These are phyloP conservation scores for Meghimatium bilineatum DNA, from an alignment of 2,888 invertebrate species.

Conservation along the genomic window DNA sequence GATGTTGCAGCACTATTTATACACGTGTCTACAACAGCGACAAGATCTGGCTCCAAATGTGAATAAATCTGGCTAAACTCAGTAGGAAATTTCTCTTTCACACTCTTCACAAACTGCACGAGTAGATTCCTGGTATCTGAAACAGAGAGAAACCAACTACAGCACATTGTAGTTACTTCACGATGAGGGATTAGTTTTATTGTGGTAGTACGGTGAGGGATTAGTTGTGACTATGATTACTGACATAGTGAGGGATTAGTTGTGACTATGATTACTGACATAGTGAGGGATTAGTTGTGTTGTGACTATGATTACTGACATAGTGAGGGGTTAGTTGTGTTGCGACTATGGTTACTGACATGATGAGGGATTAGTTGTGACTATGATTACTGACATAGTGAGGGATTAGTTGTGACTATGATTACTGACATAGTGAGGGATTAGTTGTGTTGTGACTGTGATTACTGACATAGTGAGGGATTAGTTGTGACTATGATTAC, in stretches of 20 bases:
- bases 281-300: background rate
- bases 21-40: constrained; percentile 62
- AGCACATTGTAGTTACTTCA: too few relatives aligned
- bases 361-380: background rate
- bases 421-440: background rate
- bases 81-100: constrained; percentile 59
- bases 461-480: background rate
- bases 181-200: too few relatives aligned
- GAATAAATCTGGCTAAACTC: constrained; percentile 59
- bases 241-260: background rate
- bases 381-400: background rate
- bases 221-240: too few relatives aligned
- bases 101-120: constrained; percentile 65
- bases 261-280: too few relatives aligned
- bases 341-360: too few relatives aligned
- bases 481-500: too few relatives aligned
- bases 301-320: too few relatives aligned
- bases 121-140: constrained; percentile 64
- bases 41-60: constrained; percentile 56
- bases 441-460: too few relatives aligned
- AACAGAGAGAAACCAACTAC: constrained; percentile 25
- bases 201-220: too few relatives aligned
- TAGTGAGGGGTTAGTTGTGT: background rate
- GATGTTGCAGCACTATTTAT: constrained; percentile 38
- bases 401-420: background rate